Percentiles rank a stretch among this genome's conserved stretches.
Conservation (phyloP, 2,888 invertebrate species). For the Galeopsomyia nigrocyanea region DNA sequence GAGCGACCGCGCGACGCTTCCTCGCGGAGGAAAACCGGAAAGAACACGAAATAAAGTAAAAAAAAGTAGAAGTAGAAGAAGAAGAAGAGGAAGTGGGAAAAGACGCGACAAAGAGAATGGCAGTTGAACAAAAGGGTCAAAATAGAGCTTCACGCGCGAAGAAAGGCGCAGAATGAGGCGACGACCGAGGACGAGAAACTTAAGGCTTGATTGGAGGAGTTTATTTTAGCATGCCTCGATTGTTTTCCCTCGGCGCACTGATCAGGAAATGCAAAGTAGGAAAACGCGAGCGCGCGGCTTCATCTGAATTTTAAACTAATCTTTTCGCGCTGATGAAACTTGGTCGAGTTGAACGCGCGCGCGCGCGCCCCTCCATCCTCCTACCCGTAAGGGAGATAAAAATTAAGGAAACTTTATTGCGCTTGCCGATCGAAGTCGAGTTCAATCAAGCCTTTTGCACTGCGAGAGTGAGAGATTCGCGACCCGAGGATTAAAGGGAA, state of each 20-base stretch:
- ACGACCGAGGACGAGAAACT: background rate
- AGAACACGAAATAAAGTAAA: slow-evolving; percentile 26
- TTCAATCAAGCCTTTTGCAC: background rate
- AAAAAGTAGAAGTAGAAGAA: background rate
- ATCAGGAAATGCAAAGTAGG: no score
- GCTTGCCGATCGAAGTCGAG: background rate
- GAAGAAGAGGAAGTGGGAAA: slow-evolving; percentile 18
- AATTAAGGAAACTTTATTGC: background rate
- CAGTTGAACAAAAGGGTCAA: slow-evolving; percentile 1
- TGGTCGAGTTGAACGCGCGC: no score
- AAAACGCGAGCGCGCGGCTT: no score
- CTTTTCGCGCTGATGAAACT: no score
- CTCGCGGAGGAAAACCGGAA: slow-evolving; percentile 10
- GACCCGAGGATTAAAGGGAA: background rate
- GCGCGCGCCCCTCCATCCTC: no score
- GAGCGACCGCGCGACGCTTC: background rate
- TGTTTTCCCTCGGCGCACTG: no score
- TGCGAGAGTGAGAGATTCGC: slow-evolving; percentile 3
- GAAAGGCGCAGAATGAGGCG: background rate
- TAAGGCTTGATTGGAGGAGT: no score
- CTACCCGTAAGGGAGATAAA: background rate
- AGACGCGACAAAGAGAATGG: slow-evolving; percentile 33
- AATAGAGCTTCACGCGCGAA: background rate
- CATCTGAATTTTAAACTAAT: no score
- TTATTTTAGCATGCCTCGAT: no score